Evolutionary conservation across 2,113 vertebrate genomes (phyloP).

Genomic region (Cyprinodon brontotheroides): DNA sequence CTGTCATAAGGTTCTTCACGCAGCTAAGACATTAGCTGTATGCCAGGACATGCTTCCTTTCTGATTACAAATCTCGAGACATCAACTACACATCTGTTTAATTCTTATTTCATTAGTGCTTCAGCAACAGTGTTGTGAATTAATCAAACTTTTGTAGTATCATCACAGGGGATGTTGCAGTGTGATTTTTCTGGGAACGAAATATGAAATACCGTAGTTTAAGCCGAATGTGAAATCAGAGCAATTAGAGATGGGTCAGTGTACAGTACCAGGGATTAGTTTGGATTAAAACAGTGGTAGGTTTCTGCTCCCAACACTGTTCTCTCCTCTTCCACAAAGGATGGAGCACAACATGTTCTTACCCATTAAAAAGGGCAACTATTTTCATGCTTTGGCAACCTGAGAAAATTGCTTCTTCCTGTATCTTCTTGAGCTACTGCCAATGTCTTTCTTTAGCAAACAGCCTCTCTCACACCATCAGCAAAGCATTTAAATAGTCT

Average conservation of each 20-base stretch:
- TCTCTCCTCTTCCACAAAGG: conserved; percentile 35
- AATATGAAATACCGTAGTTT: conserved; percentile 4
- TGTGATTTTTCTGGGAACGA: conserved; percentile 8
- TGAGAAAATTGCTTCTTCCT: conserved; percentile 29
- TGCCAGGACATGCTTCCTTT: neutral
- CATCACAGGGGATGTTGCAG: neutral
- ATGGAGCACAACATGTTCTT: conserved; percentile 24
- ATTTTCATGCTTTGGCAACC: conserved; percentile 35
- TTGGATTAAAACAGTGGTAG: conserved; percentile 51
- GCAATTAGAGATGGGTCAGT: conserved; percentile 42
- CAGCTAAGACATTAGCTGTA: neutral
- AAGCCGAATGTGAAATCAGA: conserved; percentile 11
- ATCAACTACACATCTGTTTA: conserved; percentile 45
- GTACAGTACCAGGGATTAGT: conserved; percentile 52
- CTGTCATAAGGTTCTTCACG: neutral
- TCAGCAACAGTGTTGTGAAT: conserved; percentile 33
- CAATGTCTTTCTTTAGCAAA: conserved; percentile 7
- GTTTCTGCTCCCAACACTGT: conserved; percentile 38
- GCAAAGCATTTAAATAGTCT: conserved; percentile 17
- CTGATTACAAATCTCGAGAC: neutral
- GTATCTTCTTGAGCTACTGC: conserved; percentile 12
- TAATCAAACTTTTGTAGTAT: conserved; percentile 12
- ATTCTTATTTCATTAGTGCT: conserved; percentile 6
- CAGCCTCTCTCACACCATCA: neutral
- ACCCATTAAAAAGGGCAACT: conserved; percentile 9